phyloP scores from a whole-genome alignment of 2,888 invertebrate species.

The Mimumesa dahlbomi region DNA sequence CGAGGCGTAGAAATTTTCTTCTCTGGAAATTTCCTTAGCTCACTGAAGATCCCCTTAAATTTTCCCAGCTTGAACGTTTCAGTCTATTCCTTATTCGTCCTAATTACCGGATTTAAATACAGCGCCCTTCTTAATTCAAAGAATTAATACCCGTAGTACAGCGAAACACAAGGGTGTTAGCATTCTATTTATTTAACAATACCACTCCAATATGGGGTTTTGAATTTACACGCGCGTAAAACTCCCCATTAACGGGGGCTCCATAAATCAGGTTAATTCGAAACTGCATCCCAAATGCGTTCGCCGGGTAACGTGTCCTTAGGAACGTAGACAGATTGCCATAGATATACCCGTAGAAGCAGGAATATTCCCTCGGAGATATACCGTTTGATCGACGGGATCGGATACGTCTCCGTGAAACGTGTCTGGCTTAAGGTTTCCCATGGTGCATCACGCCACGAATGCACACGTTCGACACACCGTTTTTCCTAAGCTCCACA shows the following conservation, averaged over 20 bases:
- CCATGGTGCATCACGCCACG: neutral
- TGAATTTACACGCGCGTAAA: conserved; percentile 36
- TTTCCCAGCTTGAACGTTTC: no score
- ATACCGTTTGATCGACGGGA: conserved; percentile 15
- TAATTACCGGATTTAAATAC: no score
- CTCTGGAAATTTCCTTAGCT: no score
- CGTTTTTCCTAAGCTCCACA: no score
- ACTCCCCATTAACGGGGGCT: conserved; percentile 25
- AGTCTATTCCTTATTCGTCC: no score
- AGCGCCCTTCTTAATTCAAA: no score
- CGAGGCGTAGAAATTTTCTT: no score
- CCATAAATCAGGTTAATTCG: conserved; percentile 43
- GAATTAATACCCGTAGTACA: no score
- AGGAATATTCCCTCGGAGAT: conserved; percentile 13
- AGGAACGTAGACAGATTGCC: conserved; percentile 21
- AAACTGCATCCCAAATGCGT: conserved; percentile 28
- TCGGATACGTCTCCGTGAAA: conserved; percentile 2
- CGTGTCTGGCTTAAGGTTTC: neutral
- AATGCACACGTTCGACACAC: neutral
- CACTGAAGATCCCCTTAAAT: no score
- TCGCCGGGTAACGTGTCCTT: conserved; percentile 20
- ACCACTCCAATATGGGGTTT: no score
- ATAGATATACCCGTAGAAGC: neutral
- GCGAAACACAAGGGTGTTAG: no score
- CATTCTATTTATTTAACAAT: no score